Base-by-base conservation (phyloP, 2,888 invertebrate species). In the Ophioninae sp. region DNA sequence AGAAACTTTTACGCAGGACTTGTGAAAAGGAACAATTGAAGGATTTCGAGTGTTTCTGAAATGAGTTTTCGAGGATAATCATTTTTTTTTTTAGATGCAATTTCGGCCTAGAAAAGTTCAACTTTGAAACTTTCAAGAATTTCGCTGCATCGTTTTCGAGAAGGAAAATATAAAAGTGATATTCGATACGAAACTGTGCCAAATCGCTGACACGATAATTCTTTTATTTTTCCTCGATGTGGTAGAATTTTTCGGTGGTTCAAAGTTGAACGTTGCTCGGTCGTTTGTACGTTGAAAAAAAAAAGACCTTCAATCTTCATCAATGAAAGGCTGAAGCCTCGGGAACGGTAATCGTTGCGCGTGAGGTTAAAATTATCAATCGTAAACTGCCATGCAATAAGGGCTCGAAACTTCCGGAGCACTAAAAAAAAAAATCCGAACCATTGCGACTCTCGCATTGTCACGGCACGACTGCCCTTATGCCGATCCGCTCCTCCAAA, bases 1-100 rank as follows among this genome's bases (percentile, higher is more conserved):
- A 73, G 41, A 73, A 56, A 65, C 74, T 77, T 72, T 61, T 69
- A 77, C 56, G 68, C 44, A 80, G 76, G 76, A 83, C 79, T 83
- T 83, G 37, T 51, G 30, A 61, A 63, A n/a, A 65, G 74, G 0
- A 75, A 63, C 51, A 63, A 58, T 64, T 67, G 22, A 30, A 22
- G 74, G 13, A 0, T 13, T 13, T 17, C 17, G 51, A 51, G 51
- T 17, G 5, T 51, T 13, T 2, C 17, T 5, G 13, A 51, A 5
- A 51, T 51, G 51, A 51, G 5, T 51, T 51, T 51, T 17, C 6
- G 17, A 51, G 13, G 51, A 51, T 51, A 17, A 13, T 2, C 17
- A 51, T 17, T 17, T 51, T 41, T n/a, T n/a, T 39, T 51, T 51
- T 51, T 5, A 51, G 17, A 10, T 13, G 17, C 51, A 17, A 10